Evolutionary conservation across 1,140 invertebrate genomes (phyloP), one percentile per base, ranked within the genome.

Genomic region (Drosophila ohnishii): DNA sequence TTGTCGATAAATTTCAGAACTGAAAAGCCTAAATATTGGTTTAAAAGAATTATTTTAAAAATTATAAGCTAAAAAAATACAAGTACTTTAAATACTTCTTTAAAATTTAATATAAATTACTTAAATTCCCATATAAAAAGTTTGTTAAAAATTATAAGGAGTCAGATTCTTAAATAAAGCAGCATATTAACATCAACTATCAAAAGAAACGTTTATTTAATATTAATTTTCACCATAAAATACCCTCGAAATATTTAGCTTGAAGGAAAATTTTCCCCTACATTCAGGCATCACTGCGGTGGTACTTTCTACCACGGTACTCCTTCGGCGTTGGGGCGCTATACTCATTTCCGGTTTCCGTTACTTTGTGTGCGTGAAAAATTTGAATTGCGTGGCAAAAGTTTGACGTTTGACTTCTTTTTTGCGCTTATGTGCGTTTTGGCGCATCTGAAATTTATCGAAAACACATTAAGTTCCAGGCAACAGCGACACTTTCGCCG

Each of bases 281-380:
- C n/a, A n/a, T 22, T 30, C 11, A 35, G 7, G 4, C 51, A 53
- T 10, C 50, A 35, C 32, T 61, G 35, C 7, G 47, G 28, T 40
- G 66, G 67, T 78, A 75, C 81, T 65, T 40, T 7, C 10, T 5
- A 5, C 5, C 19, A 19, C 13, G 44, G 42, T 35, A 39, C 67
- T 56, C 16, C 37, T 71, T 35, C 8, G 28, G 28, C 65, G 34
- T 34, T 57, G 58, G 84, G 73, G 77, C 80, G 84, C 80, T 74
- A 84, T 88, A 72, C 85, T 88, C 84, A 88, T 88, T 88, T 88
- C 84, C 84, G 84, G 84, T 78, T 88, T 88, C 84, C 84, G 84
- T 78, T 88, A 75, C 84, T 88, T 87, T 88, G 84, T 88, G 77
- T 88, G 84, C 80, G 83, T 83, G 76, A 44, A 73, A 83, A 75